These are phyloP conservation scores for Scophthalmus maximus DNA, from an alignment of 2,113 vertebrate genomes.

Conservation along the genomic window DNA sequence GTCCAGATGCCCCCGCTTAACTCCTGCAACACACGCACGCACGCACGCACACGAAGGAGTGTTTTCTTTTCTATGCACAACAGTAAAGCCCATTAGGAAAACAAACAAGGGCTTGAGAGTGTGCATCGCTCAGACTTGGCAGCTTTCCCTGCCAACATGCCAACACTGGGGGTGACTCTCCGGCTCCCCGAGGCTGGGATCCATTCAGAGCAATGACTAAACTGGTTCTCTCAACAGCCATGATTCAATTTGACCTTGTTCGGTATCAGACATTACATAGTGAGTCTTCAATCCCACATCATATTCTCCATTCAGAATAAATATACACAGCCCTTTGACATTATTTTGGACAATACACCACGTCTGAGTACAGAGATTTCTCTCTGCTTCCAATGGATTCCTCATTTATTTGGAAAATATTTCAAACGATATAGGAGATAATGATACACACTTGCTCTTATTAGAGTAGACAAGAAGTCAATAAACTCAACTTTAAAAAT, in stretches of 20 bases:
- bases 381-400: too few relatives aligned
- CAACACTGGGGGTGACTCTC: constrained; percentile 35
- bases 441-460: too few relatives aligned
- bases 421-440: background rate
- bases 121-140: constrained; percentile 40
- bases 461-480: too few relatives aligned
- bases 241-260: background rate
- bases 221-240: background rate
- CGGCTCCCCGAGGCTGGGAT: constrained; percentile 5
- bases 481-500: too few relatives aligned
- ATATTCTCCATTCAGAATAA: background rate
- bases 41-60: constrained; percentile 4
- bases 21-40: background rate
- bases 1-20: background rate
- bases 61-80: constrained; percentile 20
- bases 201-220: constrained; percentile 6
- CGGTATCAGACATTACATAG: background rate
- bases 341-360: background rate
- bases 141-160: constrained; percentile 29
- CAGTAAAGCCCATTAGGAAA: constrained; percentile 59
- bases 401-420: too few relatives aligned
- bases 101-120: constrained; percentile 55
- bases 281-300: background rate
- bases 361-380: background rate
- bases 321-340: background rate